Base-by-base conservation (phyloP, 2,113 vertebrate genomes). In the Ochotona curzoniae region DNA sequence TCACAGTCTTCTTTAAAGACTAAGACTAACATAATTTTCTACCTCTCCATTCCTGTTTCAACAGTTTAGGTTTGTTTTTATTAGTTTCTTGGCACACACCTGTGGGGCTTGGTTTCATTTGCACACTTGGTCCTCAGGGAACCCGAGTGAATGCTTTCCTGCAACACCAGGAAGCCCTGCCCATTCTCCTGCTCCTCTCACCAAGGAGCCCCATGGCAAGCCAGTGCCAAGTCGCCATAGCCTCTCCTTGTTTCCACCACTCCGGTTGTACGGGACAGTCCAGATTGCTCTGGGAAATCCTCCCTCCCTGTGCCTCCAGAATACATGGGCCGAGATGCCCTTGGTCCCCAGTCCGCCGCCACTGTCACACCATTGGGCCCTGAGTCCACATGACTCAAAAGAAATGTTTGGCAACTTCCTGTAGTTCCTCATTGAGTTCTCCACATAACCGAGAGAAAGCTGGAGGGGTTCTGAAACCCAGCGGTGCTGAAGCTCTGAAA, bases 401-500 rank as follows among this genome's bases (percentile, higher is more conserved):
- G 18, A 57, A 80, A 54, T 86, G 82, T 78, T 94, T 15, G 23
- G 44, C 44, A 91, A 28, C 61, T 87, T 64, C 67, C 47, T 32
- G 8, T 90, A 91, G 14, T 92, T 96, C 60, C 69, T 83, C 86
- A 60, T 23, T 74, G 78, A 94, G 23, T 74, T 82, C 23, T 90
- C 30, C 71, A 86, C 11, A 13, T 38, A 57, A 13, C 75, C 88
- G 26, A 91, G 61, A 86, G 70, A 94, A 88, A 93, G 28, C 57
- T 85, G 44, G 30, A 81, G 9, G 44, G 3, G 1, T 78, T 82
- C 87, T 84, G 49, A 94, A 94, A 94, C 15, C n/a, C 89, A 85
- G 89, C 17, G 82, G 8, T 61, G 15, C 28, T 75, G 66, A 90
- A 86, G 79, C 51, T 83, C 32, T 57, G 66, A 93, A 93, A n/a